A percentile compares a stretch with the other conserved stretches of the same genome.
phyloP scores from a whole-genome alignment of 2,797 vertebrate genomes.

The Bufotes viridis region DNA sequence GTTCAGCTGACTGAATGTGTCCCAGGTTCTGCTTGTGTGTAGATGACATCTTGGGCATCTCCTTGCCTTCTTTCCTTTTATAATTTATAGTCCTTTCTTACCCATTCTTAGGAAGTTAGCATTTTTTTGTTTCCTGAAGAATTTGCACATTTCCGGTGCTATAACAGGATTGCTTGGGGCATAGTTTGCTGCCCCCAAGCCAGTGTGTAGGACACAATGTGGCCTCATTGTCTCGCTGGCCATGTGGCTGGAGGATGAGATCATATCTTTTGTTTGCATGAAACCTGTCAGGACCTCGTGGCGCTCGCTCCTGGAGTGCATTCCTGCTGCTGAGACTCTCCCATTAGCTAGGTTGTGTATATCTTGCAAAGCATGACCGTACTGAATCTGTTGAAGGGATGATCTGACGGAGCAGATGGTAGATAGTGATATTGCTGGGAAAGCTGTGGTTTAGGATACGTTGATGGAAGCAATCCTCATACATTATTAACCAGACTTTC shows the following conservation, averaged over 20 bases:
- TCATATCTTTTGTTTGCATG: not conserved
- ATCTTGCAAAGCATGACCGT: not conserved
- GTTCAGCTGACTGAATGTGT: too few relatives aligned
- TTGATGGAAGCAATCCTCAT: not conserved
- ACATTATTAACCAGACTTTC: not conserved
- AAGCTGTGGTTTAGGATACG: not conserved
- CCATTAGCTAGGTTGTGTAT: not conserved
- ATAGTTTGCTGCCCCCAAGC: too few relatives aligned
- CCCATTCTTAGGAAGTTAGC: too few relatives aligned
- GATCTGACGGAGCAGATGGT: not conserved
- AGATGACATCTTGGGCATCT: too few relatives aligned
- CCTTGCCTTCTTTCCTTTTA: too few relatives aligned
- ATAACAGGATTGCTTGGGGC: too few relatives aligned
- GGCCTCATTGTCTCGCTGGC: not conserved
- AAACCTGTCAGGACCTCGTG: not conserved
- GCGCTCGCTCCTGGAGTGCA: too few relatives aligned
- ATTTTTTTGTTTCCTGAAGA: too few relatives aligned
- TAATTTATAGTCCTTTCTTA: too few relatives aligned
- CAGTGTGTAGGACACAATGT: not conserved
- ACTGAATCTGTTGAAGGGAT: not conserved
- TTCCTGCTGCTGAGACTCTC: not conserved
- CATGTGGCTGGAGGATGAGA: not conserved
- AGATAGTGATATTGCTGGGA: slow-evolving; percentile 2
- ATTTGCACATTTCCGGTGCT: too few relatives aligned
- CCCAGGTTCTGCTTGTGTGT: too few relatives aligned